phyloP scores from a whole-genome alignment of 2,888 invertebrate species.

The Teleiodes luculella region DNA sequence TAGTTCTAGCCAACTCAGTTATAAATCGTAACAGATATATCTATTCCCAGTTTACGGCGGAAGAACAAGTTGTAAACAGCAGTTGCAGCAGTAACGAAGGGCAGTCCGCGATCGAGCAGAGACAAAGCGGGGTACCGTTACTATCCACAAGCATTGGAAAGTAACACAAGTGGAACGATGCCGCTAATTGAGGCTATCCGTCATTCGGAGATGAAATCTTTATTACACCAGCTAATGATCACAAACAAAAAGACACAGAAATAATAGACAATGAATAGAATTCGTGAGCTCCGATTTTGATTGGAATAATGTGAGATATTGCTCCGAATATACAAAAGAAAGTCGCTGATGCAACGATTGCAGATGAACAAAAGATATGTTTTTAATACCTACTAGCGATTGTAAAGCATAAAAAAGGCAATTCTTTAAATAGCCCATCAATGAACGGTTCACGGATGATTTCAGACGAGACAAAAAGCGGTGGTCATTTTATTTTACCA shows the following conservation, averaged over 20 bases:
- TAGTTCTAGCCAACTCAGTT: too few species aligned
- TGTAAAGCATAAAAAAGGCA: constrained; percentile 12
- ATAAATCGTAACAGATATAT: too few species aligned
- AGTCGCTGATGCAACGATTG: not conserved
- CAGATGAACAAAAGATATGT: not conserved
- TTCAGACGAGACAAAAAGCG: constrained; percentile 47
- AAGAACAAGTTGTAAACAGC: constrained; percentile 17
- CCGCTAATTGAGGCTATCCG: constrained; percentile 58
- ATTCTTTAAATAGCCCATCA: constrained; percentile 36
- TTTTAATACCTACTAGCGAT: not conserved
- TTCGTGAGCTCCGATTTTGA: constrained; percentile 14
- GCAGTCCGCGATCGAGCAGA: constrained; percentile 44
- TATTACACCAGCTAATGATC: constrained; percentile 28
- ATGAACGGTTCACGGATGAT: constrained; percentile 57
- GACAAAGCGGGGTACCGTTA: constrained; percentile 67
- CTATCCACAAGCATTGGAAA: constrained; percentile 49
- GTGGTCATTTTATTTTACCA: constrained; percentile 38
- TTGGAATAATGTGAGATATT: constrained; percentile 3
- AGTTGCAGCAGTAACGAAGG: constrained; percentile 35
- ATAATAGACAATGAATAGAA: constrained; percentile 16
- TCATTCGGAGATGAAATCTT: constrained; percentile 41
- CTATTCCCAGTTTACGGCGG: not conserved
- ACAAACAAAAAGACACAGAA: constrained; percentile 24
- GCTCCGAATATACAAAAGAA: not conserved
- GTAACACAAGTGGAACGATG: constrained; percentile 64